Evolutionary conservation across 2,797 vertebrate genomes (phyloP).

Genomic region (Coreius guichenoti): DNA sequence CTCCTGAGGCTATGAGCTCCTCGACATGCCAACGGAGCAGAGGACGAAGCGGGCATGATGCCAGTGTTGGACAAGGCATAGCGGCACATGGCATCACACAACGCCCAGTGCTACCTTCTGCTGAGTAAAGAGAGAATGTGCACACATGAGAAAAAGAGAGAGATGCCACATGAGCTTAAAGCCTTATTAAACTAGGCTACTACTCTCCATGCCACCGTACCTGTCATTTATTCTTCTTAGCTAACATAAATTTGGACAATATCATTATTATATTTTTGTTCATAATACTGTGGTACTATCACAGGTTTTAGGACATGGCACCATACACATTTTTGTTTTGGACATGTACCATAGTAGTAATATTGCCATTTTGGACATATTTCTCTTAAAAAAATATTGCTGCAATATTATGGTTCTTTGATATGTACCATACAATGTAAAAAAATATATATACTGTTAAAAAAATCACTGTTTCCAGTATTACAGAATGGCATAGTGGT

Average conservation of each 20-base stretch:
- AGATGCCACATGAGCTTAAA: not conserved
- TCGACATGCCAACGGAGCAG: conserved; percentile 52
- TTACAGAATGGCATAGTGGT: no score
- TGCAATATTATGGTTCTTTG: not conserved
- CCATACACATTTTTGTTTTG: not conserved
- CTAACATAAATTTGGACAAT: not conserved
- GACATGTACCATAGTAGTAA: not conserved
- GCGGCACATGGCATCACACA: conserved; percentile 62
- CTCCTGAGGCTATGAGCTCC: conserved; percentile 48
- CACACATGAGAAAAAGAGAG: conserved; percentile 9
- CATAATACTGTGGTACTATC: not conserved
- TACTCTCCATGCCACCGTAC: not conserved
- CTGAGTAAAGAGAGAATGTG: conserved; percentile 49
- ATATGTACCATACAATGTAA: not conserved
- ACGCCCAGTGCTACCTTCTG: conserved; percentile 62
- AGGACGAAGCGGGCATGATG: conserved; percentile 45
- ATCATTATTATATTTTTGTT: not conserved
- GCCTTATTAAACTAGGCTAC: not conserved
- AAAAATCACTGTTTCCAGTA: not conserved
- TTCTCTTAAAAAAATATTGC: not conserved
- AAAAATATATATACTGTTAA: not conserved
- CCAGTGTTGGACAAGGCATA: conserved; percentile 57
- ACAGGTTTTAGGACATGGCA: not conserved
- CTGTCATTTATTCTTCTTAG: not conserved
- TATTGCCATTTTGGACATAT: not conserved